phyloP scores from a whole-genome alignment of 1,140 invertebrate species.

The Drosophila sechellia region DNA sequence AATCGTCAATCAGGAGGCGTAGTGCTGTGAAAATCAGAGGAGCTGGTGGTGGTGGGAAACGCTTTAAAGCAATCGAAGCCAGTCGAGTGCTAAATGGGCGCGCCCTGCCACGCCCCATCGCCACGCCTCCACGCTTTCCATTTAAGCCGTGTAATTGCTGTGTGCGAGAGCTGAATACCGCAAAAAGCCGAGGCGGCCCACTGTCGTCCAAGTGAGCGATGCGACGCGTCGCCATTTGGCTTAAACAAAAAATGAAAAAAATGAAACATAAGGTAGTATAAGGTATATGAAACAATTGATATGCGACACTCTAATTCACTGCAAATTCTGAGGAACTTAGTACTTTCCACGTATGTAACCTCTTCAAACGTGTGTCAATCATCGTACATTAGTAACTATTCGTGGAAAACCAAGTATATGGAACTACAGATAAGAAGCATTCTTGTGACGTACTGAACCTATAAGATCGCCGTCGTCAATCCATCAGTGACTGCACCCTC shows the following conservation, averaged over 20 bases:
- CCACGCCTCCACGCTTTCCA: constrained; percentile 16
- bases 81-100: constrained; percentile 53
- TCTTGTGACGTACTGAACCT: not conserved
- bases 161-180: constrained; percentile 36
- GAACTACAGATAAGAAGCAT: not conserved
- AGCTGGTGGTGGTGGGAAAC: not conserved
- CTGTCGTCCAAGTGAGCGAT: constrained; percentile 35
- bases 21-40: constrained; percentile 7
- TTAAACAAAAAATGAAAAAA: constrained; percentile 24
- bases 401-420: not conserved
- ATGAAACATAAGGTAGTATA: not conserved
- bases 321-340: no score
- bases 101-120: constrained; percentile 29
- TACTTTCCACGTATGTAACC: no score
- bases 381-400: no score
- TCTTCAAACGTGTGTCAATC: no score
- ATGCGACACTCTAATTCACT: constrained; percentile 28
- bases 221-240: constrained; percentile 46
- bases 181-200: constrained; percentile 53
- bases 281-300: constrained; percentile 8
- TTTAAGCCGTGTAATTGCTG: constrained; percentile 62
- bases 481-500: constrained; percentile 23
- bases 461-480: constrained; percentile 23
- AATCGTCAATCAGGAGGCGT: constrained; percentile 39
- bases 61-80: constrained; percentile 69